These are phyloP conservation scores for Zosterops borbonicus DNA, from an alignment of 2,113 vertebrate genomes.

Conservation along the genomic window DNA sequence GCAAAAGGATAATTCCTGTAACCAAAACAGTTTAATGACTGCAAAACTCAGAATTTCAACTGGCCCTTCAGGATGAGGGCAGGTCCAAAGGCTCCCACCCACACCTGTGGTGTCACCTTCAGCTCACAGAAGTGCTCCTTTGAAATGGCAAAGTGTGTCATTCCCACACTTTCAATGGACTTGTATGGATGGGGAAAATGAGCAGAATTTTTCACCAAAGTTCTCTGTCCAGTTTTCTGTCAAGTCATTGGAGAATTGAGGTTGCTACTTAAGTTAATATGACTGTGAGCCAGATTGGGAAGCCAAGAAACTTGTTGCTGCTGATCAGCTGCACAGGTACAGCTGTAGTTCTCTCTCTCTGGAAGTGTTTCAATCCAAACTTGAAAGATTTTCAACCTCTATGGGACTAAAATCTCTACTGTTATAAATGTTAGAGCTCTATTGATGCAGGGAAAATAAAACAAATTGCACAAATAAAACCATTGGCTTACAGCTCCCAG, in stretches of 20 bases:
- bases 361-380: neutral
- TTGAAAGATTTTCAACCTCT: neutral
- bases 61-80: neutral
- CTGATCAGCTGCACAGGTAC: neutral
- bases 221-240: neutral
- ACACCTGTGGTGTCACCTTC: accelerated
- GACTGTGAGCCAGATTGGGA: neutral
- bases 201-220: neutral
- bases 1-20: neutral
- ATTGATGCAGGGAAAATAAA: neutral
- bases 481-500: neutral
- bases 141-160: neutral
- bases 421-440: neutral
- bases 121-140: neutral
- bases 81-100: neutral
- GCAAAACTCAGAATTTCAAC: neutral
- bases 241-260: neutral
- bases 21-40: neutral
- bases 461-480: neutral
- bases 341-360: neutral
- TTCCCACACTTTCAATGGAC: neutral
- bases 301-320: neutral
- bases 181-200: neutral
- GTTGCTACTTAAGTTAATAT: neutral
- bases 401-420: neutral